Evolutionary conservation across 2,888 invertebrate genomes (phyloP), one percentile per base, ranked within the genome.

Genomic region (Tetramorium bicarinatum): DNA sequence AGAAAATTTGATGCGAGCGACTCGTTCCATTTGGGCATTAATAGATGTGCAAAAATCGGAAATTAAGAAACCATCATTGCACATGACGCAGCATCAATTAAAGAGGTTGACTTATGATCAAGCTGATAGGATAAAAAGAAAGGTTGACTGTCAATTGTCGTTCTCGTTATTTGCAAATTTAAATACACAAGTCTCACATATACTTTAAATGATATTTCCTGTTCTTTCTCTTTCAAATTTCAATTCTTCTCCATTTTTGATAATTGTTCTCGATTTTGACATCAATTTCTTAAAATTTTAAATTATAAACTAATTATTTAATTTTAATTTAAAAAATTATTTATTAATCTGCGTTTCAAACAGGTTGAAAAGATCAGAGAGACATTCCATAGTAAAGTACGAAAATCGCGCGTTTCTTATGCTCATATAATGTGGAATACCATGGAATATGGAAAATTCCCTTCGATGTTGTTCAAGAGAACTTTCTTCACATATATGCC

Each of bases 401-500:
- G 93, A 1, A 91, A 93, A 67, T 71, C 86, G 11, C 87, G 93
- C 21, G 92, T 94, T 8, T 69, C 89, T 18, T 83, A 88, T 47
- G 86, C 92, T 0, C 90, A 90, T 21, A 56, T 80, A 0, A 89
- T 91, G 88, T 94, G 94, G 94, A 86, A 82, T 47, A 86, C 91
- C 0, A 93, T 94, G 93, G 91, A 94, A 52, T 92, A 89, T 75
- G 91, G 91, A 64, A 93, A 91, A 82, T 93, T 92, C 79, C 94
- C 94, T 0, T 88, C 89, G 18, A 34, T 86, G 2, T 89, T 90
- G 2, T 94, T 93, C 72, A 94, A 94, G 69, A 82, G 85, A 84
- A 91, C 93, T 11, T 94, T 90, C 85, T 94, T 94, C 67, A 91
- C 93, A 1, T 94, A 94, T 74, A 86, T 93, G 85, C 87, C 93